Evolutionary conservation across 2,113 vertebrate species (phyloP), one percentile per base, ranked within the genome.

Genomic region (Serilophus lunatus): DNA sequence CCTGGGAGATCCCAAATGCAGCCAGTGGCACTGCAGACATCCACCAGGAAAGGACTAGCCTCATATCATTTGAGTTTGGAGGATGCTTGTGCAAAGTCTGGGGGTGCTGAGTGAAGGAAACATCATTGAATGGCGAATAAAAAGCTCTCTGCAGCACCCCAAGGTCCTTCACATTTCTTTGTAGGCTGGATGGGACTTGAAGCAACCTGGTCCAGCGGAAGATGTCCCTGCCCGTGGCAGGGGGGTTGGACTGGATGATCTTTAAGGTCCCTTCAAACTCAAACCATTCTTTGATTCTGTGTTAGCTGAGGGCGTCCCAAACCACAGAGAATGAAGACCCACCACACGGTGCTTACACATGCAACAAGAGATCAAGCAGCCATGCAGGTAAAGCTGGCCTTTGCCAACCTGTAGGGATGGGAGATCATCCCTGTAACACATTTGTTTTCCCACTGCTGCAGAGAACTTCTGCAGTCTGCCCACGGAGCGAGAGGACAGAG

Each of bases 401-500:
- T 84, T 16, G 10, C 22, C 75, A 63, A 0, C 63, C 69, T 80
- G 57, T 88, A 7, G 10, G 35, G 51, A 38, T 61, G 53, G 72
- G 36, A 74, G 17, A 44, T 20, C 61, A 71, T 10, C 24, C 42
- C 61, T 26, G 15, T 15, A 65, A 54, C 35, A 17, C 4, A 0
- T 22, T n/a, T 22, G 1, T 16, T 28, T 10, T 78, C n/a, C 44
- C 1, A 0, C 1, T 38, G 50, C 51, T 71, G 49, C 19, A 81
- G 69, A 11, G 7, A 36, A 66, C 26, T 19, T 25, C 89, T 45
- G 29, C 47, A 45, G 9, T 3, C 40, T 49, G 15, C 17, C 35
- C 78, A 29, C 0, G 0, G 33, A 0, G 0, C 0, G 0, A 15
- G 50, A 60, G 31, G 36, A 56, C 1, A 3, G 50, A 51, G 29